Evolutionary conservation across 2,113 vertebrate species (phyloP), one percentile per base, ranked within the genome.

Genomic region (Eupsittula cactorum): DNA sequence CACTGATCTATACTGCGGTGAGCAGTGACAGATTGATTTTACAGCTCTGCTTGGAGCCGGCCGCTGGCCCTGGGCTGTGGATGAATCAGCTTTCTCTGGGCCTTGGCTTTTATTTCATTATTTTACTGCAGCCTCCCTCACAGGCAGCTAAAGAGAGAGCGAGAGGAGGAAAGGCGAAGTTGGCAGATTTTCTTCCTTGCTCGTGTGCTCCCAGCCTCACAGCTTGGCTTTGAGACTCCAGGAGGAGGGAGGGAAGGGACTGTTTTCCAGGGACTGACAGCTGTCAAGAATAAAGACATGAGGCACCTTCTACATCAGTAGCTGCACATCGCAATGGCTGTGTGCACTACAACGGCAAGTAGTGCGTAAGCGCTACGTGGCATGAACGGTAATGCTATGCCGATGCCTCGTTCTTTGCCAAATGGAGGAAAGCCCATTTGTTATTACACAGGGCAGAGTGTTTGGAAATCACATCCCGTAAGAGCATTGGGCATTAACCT

Each of bases 71-170:
- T 97, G 95, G 95, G 93, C 96, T 94, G 92, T 84, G 95, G 88
- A 98, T 98, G 97, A 98, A 97, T 97, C 97, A 98, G 97, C 97
- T 97, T 97, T 97, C 97, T 97, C 95, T 95, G 94, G 96, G 94
- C 93, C 96, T 96, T 96, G 96, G 95, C 91, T 95, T 97, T 97
- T 97, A 96, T 95, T 97, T 96, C 79, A 96, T 96, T 97, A 94
- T 98, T 97, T 95, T 95, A 88, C 91, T 94, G 95, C 93, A 98
- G 86, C 93, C 79, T 96, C 77, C 47, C 87, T 97, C 86, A 37
- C 75, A 93, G 68, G 94, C 87, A 96, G 91, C 83, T 93, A 53
- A 92, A 96, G 78, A 95, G 75, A 73, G 86, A 94, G 83, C 5
- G 6, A 93, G 88, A 77, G 67, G 46, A 67, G 95, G 85, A 85